Conservation (phyloP, 2,888 invertebrate genomes). For the Eilema sororculum region DNA sequence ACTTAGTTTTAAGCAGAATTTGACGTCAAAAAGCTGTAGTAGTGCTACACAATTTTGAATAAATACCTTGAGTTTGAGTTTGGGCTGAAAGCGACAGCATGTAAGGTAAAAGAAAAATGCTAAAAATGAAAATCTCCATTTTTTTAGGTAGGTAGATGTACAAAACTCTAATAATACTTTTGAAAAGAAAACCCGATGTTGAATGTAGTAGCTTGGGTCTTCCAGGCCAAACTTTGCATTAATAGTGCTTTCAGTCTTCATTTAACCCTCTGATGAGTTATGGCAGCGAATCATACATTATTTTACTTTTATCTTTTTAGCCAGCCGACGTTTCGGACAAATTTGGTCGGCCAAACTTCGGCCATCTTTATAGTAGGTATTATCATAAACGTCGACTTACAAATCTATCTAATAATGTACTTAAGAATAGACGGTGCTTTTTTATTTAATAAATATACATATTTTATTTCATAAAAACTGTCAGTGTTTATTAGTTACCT, state of each 20-base stretch:
- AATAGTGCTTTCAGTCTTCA: constrained; percentile 1
- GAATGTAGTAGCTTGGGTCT: not conserved
- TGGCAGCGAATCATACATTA: not conserved
- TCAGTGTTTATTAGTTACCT: not conserved
- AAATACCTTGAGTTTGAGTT: too few relatives aligned
- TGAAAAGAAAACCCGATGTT: not conserved
- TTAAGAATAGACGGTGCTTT: not conserved
- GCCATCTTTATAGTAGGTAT: too few relatives aligned
- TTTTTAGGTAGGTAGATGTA: not conserved
- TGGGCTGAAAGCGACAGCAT: not conserved
- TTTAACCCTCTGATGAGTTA: constrained; percentile 2
- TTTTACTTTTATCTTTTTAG: not conserved
- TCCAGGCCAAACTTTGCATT: not conserved
- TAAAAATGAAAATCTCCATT: not conserved
- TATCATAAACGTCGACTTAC: not conserved
- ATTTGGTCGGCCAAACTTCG: too few relatives aligned
- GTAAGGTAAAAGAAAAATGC: not conserved
- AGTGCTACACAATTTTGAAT: too few relatives aligned
- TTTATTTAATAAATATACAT: not conserved
- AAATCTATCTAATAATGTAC: not conserved
- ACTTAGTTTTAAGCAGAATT: too few relatives aligned
- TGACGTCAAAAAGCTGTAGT: too few relatives aligned
- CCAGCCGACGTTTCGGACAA: not conserved
- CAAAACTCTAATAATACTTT: not conserved
- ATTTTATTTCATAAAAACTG: not conserved